Evolutionary conservation across 92 coral and sea anemone species (phyloP), one percentile per base, ranked within the genome.

Genomic region (Umimayanthus kanabou): DNA sequence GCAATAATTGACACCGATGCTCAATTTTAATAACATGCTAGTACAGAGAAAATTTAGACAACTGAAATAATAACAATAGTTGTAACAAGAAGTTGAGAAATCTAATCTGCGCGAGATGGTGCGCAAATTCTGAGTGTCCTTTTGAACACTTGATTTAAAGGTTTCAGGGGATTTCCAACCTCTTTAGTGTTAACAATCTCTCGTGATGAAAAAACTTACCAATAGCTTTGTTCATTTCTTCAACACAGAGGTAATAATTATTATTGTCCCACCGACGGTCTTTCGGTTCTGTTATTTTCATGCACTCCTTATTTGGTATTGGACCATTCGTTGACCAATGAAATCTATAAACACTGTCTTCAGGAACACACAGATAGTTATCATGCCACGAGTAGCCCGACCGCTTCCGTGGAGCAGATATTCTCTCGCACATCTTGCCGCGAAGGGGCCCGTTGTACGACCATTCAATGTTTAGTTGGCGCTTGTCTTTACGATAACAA

Each of bases 401-500:
- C 14, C 23, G 53, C 85, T 89, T 92, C 18, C 85, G 57, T 4
- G 94, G 94, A 39, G 82, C 94, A 39, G 73, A 64, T 66, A 96
- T 84, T 22, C 86, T 90, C 55, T 91, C 88, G 53, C 95, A 95
- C 73, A 80, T 89, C 84, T 77, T 92, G 78, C 89, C 89, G 39
- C 84, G 90, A 25, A 94, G 53, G 9, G 71, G 91, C 10, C 94
- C 96, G 0, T 85, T 61, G 70, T 90, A 85, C 5, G 96, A 94
- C 96, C 95, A 96, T 76, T 73, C 81, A 64, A 96, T 89, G 3
- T 53, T 74, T 9, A 94, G 81, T 3, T 78, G 64, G 89, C 90
- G 89, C 89, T 89, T 95, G 82, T 92, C 95, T 83, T 80, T 89
- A 33, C 94, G 90, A 87, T 96, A 90, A 70, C 99, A 96, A 50